These are phyloP conservation scores for Stomatorhinus walkeri DNA, from an alignment of 2,797 vertebrate species.

Conservation along the genomic window DNA sequence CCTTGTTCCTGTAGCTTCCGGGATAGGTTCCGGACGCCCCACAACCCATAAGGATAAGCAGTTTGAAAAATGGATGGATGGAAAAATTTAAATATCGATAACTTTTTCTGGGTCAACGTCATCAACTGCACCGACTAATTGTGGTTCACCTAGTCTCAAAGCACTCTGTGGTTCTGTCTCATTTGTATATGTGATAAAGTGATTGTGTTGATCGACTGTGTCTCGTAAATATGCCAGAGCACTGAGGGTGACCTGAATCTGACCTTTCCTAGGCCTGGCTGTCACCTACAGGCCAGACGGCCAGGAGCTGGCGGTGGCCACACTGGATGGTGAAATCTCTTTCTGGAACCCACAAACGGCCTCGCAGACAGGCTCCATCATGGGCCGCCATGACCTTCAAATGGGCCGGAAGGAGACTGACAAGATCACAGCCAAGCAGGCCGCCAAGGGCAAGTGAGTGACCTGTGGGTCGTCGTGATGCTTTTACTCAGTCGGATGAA, in stretches of 20 bases:
- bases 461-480: background rate
- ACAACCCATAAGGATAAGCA: too few species aligned
- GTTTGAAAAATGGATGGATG: too few species aligned
- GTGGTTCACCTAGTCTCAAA: too few species aligned
- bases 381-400: slow-evolving; percentile 81
- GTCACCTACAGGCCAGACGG: slow-evolving; percentile 84
- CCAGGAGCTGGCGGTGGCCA: slow-evolving; percentile 78
- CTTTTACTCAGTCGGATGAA: background rate
- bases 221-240: background rate
- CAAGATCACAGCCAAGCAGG: slow-evolving; percentile 88
- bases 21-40: too few species aligned
- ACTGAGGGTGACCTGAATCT: background rate
- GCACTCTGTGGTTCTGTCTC: too few species aligned
- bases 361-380: slow-evolving; percentile 71
- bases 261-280: slow-evolving; percentile 59
- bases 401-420: slow-evolving; percentile 85
- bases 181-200: background rate
- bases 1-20: too few species aligned
- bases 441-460: slow-evolving; percentile 88
- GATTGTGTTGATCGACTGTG: background rate
- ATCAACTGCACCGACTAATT: too few species aligned
- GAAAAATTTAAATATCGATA: too few species aligned
- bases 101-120: too few species aligned
- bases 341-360: slow-evolving; percentile 83
- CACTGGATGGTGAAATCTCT: slow-evolving; percentile 80